Base-by-base conservation (phyloP, 2,797 vertebrate genomes). In the Phoxinus dragarum region DNA sequence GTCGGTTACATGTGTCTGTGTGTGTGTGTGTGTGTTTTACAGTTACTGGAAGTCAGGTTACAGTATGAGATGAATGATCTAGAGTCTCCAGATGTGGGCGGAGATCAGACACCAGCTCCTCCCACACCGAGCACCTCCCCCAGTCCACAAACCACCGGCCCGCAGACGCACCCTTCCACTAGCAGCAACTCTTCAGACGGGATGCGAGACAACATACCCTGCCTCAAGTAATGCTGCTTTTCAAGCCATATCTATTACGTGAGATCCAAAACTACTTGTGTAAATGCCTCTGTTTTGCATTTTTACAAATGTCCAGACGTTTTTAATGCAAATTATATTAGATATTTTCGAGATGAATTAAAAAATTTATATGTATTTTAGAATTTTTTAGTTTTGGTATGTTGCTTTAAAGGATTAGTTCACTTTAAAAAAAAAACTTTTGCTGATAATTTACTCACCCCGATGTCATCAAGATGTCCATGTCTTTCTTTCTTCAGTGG, bases 141-240 rank as follows among this genome's bases (percentile, higher is more conserved):
- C 71, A 96, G 94, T 91, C 96, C 97, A 88, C 98, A 98, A 79
- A 96, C 97, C 21, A 90, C 96, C 34, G 95, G 93, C 81, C 96
- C 97, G 14, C 97, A 98, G 89, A 96, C 97, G 82, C 98, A 98
- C 86, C 97, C 98, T 16, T 98, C 98, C 86, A 98, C 97, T 91
- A 98, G 97, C 89, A 99, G 98, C 94, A 99, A 97, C 94, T 99
- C 98, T 64, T 99, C 98, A 16, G 98, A 99, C 59, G 97, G 97
- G 31, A 94, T 96, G 90, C 95, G 96, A 71, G 97, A 98, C 95
- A 99, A 97, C 90, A 95, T 98, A n/a, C 97, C 98, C 82, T 99
- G 97, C 92, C 97, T 99, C 90, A 99, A 97, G 98, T 99, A 96
- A 86, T 94, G 91, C 34, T 27, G 34, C 56, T 59, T 72, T 80